Base-by-base conservation (phyloP, 2,797 vertebrate species). In the Sebastes oblongus region DNA sequence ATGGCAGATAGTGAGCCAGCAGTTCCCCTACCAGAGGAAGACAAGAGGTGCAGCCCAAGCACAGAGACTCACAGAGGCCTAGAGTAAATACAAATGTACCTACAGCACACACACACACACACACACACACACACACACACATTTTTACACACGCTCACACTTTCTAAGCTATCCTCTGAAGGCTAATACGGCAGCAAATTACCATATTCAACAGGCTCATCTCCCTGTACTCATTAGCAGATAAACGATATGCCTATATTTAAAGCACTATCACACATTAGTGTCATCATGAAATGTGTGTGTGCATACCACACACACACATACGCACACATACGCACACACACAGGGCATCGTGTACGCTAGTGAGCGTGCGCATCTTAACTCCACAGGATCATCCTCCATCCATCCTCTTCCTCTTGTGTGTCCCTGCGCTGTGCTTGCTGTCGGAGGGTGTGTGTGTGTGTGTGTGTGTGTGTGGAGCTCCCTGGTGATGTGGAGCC, bases 241-340 rank as follows among this genome's bases (percentile, higher is more conserved):
- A 97, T 96, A 96, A 96, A 97, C 96, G 96, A 97, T 98, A 97
- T 96, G 96, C 96, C 96, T 96, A 97, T 97, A 98, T 97, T 98
- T 97, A 97, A 96, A 96, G 96, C 96, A 97, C 96, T 96, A 96
- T 94, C 86, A 66, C 92, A 96, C 95, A 96, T 96, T 96, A 96
- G 95, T 96, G 95, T 92, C 90, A 92, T 84, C 86, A 83, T 88
- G 67, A 92, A 90, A 89, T 80, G 80, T 84, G 82, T 77, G 78
- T 42, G 62, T 32, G 1, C 30, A 30, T 30, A 75, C 55, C 32
- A 59, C 54, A 64, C 65, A 66, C 36, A 65, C 32, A 30, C 30
- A 69, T 18, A 65, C 32, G 60, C 58, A 78, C 50, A 77, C 68
- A 75, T 55, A 75, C 46, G 66, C 29, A 56, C 73, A 42, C 69